These are phyloP conservation scores for Calyptomena viridis DNA, from an alignment of 2,113 vertebrate genomes.

Conservation along the genomic window DNA sequence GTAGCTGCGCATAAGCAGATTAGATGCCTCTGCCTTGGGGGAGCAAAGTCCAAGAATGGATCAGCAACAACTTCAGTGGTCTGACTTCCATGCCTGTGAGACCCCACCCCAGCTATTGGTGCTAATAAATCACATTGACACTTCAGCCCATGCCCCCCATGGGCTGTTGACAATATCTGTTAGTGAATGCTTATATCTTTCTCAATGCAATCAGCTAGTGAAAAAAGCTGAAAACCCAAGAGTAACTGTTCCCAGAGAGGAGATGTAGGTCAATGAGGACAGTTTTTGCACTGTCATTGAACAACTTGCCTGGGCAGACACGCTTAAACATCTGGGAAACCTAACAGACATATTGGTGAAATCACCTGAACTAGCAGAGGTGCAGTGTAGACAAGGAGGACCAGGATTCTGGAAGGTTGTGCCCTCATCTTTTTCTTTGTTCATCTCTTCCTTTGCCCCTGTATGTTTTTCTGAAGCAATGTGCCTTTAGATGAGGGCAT, in stretches of 20 bases:
- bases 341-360: background rate
- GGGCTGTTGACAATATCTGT: background rate
- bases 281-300: background rate
- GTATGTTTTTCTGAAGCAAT: rapidly evolving
- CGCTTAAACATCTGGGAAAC: background rate
- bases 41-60: background rate
- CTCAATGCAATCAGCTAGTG: background rate
- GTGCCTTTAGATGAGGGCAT: background rate
- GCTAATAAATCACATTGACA: background rate
- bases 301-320: background rate
- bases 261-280: rapidly evolving
- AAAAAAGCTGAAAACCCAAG: background rate
- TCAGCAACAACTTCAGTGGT: background rate
- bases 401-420: rapidly evolving
- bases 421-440: background rate
- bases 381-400: background rate
- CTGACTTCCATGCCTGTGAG: background rate
- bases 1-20: background rate
- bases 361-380: background rate
- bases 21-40: background rate
- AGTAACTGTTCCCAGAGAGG: background rate
- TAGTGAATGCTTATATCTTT: background rate
- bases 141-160: background rate
- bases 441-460: background rate
- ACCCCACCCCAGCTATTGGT: background rate